Evolutionary conservation across 2,888 invertebrate genomes (phyloP).

Genomic region (Actias luna): DNA sequence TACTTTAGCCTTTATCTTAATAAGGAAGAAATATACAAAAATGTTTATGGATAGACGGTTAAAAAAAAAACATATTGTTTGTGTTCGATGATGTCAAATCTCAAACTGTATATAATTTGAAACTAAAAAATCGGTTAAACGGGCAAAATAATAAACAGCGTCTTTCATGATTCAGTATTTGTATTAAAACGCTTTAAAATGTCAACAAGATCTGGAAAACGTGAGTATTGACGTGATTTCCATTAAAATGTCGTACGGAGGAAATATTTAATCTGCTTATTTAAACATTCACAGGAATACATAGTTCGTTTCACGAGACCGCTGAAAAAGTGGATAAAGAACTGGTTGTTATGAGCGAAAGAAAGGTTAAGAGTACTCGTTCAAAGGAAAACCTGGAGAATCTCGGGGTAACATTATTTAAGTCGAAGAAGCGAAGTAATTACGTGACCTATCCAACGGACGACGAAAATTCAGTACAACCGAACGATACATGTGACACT

Average conservation of each 20-base stretch:
- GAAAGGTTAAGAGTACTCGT: slow-evolving; percentile 54
- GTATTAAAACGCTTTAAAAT: slow-evolving; percentile 32
- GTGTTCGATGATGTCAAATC: not conserved
- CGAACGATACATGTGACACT: slow-evolving; percentile 24
- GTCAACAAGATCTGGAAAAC: slow-evolving; percentile 73
- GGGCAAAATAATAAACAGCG: slow-evolving; percentile 34
- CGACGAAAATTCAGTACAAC: slow-evolving; percentile 35
- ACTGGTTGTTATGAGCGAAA: slow-evolving; percentile 39
- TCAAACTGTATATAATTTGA: slow-evolving; percentile 27
- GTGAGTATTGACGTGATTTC: slow-evolving; percentile 45
- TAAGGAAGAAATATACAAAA: not conserved
- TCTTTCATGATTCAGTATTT: slow-evolving; percentile 14
- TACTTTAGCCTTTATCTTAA: not conserved
- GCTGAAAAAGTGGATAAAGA: slow-evolving; percentile 29
- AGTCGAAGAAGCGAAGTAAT: slow-evolving; percentile 52
- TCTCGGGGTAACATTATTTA: slow-evolving; percentile 28
- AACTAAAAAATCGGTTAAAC: slow-evolving; percentile 42
- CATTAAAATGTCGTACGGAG: not conserved
- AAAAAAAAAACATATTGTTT: not conserved
- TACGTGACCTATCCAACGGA: slow-evolving; percentile 63
- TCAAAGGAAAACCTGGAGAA: slow-evolving; percentile 46
- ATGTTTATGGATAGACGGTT: not conserved
- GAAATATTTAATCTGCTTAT: not conserved
- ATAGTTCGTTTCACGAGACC: slow-evolving; percentile 45
- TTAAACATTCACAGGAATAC: slow-evolving; percentile 55